Conservation (phyloP, 1,140 invertebrate species). For the Cheumatopsyche charites region DNA sequence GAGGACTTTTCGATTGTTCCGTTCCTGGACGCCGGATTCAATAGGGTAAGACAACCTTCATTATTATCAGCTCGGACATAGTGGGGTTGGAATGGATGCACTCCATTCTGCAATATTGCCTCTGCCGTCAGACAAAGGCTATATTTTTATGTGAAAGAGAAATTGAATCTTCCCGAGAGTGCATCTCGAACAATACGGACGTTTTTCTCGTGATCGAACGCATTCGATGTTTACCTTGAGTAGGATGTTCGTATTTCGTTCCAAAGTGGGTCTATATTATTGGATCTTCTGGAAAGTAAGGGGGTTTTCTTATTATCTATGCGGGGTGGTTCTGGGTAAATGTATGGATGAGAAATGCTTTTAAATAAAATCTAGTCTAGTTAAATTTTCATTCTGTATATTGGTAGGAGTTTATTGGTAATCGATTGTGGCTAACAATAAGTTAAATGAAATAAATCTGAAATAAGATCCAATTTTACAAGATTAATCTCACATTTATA, state of each 20-base stretch:
- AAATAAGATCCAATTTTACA: no score
- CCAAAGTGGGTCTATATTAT: no score
- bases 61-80: not conserved
- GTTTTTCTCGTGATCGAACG: not conserved
- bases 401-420: no score
- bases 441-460: no score
- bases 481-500: no score
- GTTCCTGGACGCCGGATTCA: conserved; percentile 73
- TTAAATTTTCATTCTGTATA: no score
- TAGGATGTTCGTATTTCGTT: conserved; percentile 1
- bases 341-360: no score
- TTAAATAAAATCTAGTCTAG: no score
- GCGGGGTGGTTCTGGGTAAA: no score
- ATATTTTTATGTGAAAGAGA: not conserved
- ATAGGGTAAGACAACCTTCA: conserved; percentile 65
- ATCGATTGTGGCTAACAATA: no score
- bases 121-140: not conserved
- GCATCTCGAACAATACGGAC: not conserved
- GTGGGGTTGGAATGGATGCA: not conserved
- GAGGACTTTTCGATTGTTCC: conserved; percentile 70
- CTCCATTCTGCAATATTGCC: not conserved
- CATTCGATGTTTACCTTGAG: not conserved
- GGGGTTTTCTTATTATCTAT: no score
- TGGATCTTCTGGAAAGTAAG: no score
- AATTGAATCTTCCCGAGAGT: not conserved